These are phyloP conservation scores for Echiichthys vipera DNA, from an alignment of 2,797 vertebrate species.

Conservation along the genomic window DNA sequence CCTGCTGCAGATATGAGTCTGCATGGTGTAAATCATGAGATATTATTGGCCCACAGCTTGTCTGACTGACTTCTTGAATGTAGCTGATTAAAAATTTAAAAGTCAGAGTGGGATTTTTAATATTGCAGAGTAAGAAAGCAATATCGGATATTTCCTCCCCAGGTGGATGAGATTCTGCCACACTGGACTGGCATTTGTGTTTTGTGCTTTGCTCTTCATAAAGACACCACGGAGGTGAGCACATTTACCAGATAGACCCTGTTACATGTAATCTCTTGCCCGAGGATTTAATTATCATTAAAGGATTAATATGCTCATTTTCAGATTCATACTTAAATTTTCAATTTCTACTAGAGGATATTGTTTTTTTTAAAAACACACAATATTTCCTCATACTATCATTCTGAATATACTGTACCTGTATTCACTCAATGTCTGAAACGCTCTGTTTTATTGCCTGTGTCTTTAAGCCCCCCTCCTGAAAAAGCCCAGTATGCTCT, in stretches of 20 bases:
- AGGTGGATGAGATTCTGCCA: slow-evolving; percentile 15
- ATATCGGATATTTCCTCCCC: slow-evolving; percentile 32
- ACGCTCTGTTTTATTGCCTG: too few relatives aligned
- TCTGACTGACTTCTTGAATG: slow-evolving; percentile 52
- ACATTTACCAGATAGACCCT: background rate
- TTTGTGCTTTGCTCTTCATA: background rate
- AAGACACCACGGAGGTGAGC: slow-evolving; percentile 3
- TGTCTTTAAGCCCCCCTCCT: too few relatives aligned
- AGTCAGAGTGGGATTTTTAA: slow-evolving; percentile 41
- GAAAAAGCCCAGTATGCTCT: too few relatives aligned
- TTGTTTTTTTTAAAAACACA: too few relatives aligned
- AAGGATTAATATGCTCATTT: too few relatives aligned
- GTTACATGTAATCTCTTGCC: background rate
- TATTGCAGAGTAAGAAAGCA: slow-evolving; percentile 33
- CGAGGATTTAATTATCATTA: background rate
- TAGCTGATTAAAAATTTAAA: slow-evolving; percentile 66
- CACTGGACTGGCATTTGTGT: slow-evolving; percentile 17
- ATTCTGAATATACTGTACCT: too few relatives aligned
- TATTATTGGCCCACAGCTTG: slow-evolving; percentile 55
- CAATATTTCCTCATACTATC: too few relatives aligned
- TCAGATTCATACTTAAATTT: too few relatives aligned
- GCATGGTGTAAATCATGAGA: slow-evolving; percentile 55
- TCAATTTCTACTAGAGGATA: too few relatives aligned
- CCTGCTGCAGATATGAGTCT: slow-evolving; percentile 59
- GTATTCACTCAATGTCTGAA: too few relatives aligned